These are phyloP conservation scores for Tinamus guttatus DNA, from an alignment of 2,113 vertebrate species.

Conservation along the genomic window DNA sequence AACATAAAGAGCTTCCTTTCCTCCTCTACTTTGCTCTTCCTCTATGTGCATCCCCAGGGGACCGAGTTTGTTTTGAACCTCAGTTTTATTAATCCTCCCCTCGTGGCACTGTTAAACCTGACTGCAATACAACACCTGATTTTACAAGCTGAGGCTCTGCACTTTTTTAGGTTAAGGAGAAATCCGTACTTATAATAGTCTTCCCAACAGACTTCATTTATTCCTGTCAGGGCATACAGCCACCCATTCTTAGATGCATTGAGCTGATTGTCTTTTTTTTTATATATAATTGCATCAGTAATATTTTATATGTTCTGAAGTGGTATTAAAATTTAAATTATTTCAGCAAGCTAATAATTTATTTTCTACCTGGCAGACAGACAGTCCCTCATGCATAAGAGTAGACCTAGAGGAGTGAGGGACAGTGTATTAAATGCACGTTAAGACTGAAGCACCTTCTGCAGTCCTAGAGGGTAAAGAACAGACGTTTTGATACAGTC, in stretches of 20 bases:
- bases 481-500: constrained; percentile 73
- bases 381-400: constrained; percentile 14
- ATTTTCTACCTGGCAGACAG: constrained; percentile 52
- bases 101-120: neutral
- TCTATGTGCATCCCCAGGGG: neutral
- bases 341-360: constrained; percentile 50
- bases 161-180: neutral
- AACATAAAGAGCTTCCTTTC: neutral
- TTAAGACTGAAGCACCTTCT: constrained; percentile 33
- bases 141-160: neutral
- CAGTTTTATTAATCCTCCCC: neutral
- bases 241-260: constrained; percentile 22
- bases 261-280: constrained; percentile 45
- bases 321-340: constrained; percentile 66
- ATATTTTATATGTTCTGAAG: constrained; percentile 71
- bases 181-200: neutral
- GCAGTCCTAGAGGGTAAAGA: constrained; percentile 50
- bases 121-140: neutral
- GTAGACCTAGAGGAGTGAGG: constrained; percentile 10
- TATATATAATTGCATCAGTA: constrained; percentile 65
- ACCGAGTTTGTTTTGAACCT: neutral
- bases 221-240: neutral
- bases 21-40: neutral
- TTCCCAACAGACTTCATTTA: neutral
- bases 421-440: neutral